These are phyloP conservation scores for Elephas maximus DNA, from an alignment of 2,113 vertebrate species.

Conservation along the genomic window DNA sequence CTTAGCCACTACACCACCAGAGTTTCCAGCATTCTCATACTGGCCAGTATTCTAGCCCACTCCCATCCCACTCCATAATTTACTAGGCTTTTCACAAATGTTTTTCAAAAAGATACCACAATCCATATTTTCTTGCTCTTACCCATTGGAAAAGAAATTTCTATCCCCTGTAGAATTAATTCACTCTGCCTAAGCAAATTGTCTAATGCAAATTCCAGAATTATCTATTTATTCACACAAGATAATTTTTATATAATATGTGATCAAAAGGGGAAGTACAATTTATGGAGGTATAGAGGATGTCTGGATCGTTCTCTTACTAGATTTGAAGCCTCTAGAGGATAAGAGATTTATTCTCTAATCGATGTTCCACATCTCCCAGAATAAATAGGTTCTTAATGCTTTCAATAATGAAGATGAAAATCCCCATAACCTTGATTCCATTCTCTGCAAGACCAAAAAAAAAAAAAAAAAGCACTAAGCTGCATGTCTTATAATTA, in stretches of 20 bases:
- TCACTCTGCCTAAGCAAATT: not conserved
- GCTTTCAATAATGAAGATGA: conserved; percentile 17
- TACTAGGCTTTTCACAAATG: not conserved
- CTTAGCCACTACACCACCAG: too few relatives aligned
- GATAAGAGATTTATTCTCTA: not conserved
- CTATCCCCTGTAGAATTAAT: not conserved
- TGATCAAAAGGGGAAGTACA: not conserved
- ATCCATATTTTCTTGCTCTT: not conserved
- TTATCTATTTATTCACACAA: not conserved
- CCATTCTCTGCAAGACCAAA: not conserved
- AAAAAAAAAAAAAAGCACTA: not conserved
- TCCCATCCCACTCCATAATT: not conserved
- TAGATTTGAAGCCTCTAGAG: not conserved
- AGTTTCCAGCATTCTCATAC: not conserved
- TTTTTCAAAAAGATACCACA: not conserved
- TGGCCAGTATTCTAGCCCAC: too few relatives aligned
- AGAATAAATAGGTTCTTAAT: not conserved
- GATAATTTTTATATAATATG: not conserved
- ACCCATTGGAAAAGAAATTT: not conserved
- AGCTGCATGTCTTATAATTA: not conserved
- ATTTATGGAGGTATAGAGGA: not conserved
- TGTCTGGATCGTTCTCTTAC: not conserved
- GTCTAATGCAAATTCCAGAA: not conserved
- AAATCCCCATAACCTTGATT: not conserved
- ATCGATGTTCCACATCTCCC: not conserved